Percentiles rank a stretch among this genome's conserved stretches.
Evolutionary conservation across 2,888 invertebrate genomes (phyloP).

Genomic region (Andrena chrysosceles): DNA sequence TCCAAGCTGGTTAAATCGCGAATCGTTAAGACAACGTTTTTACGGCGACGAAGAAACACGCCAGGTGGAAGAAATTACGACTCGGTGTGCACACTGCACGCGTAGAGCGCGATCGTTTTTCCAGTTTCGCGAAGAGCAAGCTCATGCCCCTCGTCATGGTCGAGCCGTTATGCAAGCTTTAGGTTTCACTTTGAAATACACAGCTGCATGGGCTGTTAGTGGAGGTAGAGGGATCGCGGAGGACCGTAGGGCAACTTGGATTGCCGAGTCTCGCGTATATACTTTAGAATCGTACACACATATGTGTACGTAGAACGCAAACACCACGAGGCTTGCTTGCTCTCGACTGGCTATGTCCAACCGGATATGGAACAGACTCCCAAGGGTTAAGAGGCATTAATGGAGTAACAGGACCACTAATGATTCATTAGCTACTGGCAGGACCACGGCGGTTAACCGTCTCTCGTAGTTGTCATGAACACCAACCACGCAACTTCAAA

Average conservation of each 20-base stretch:
- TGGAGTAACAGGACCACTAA: slow-evolving; percentile 76
- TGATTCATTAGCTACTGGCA: slow-evolving; percentile 74
- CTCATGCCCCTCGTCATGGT: not conserved
- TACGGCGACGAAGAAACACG: not conserved
- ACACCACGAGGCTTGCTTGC: slow-evolving; percentile 49
- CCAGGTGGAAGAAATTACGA: slow-evolving; percentile 17
- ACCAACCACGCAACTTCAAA: slow-evolving; percentile 38
- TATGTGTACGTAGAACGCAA: slow-evolving; percentile 56
- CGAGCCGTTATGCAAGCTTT: slow-evolving; percentile 3
- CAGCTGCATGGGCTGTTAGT: not conserved
- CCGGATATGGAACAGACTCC: slow-evolving; percentile 81
- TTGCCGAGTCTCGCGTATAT: not conserved
- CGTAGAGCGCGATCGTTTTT: not conserved
- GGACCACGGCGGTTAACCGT: slow-evolving; percentile 56
- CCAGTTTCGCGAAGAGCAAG: slow-evolving; percentile 1
- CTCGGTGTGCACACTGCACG: not conserved
- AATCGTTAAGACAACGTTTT: not conserved
- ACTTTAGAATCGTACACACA: not conserved
- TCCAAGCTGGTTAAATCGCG: not conserved
- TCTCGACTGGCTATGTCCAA: slow-evolving; percentile 50
- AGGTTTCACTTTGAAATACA: not conserved
- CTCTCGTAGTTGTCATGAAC: slow-evolving; percentile 41
- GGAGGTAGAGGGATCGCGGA: not conserved
- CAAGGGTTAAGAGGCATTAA: slow-evolving; percentile 78
- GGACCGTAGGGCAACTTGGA: not conserved